Base-by-base conservation (phyloP, 1,140 invertebrate species). In the Trichoplusia ni region DNA sequence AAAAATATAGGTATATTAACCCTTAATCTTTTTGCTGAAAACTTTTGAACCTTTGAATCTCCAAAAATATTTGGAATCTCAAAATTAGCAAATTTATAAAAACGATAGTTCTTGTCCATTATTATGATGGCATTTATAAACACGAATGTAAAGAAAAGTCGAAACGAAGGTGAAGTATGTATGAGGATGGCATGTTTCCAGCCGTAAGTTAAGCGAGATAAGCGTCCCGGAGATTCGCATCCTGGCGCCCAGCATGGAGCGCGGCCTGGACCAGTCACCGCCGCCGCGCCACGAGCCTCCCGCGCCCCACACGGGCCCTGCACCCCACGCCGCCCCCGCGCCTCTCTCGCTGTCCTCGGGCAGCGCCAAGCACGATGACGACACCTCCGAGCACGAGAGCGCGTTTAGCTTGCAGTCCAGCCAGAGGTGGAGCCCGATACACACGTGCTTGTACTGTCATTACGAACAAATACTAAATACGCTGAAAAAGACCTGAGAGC, bases 161-260 rank as follows among this genome's bases (percentile, higher is more conserved):
- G 1, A 31, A n/a, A 33, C 11, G 9, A 38, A 16, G 2, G 46
- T 33, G 18, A 1, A 2, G 14, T 11, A 9, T 4, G 23, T 31
- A n/a, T 21, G 31, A 35, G 7, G n/a, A 13, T 37, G 51, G 61
- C 68, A 56, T 79, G 47, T 87, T 85, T 83, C 73, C 92, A 94
- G 93, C 90, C 93, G 93, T 90, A 94, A 94, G 91, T 92, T 92
- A 91, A 94, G 93, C 86, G 92, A 93, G 75, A 91, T 93, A 91
- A 92, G 91, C 75, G 92, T 95, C 64, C 94, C 94, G 51, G 94
- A 94, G 90, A 95, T 95, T 78, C 93, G 94, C 79, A 95, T 96
- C 79, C 91, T 95, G 91, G 94, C 94, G 77, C 94, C 95, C 69
- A 95, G 94, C 86, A 90, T 95, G 92, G 95, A 95, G 91, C 92